Conservation (phyloP, 2,113 vertebrate species). For the Xenopus borealis region DNA sequence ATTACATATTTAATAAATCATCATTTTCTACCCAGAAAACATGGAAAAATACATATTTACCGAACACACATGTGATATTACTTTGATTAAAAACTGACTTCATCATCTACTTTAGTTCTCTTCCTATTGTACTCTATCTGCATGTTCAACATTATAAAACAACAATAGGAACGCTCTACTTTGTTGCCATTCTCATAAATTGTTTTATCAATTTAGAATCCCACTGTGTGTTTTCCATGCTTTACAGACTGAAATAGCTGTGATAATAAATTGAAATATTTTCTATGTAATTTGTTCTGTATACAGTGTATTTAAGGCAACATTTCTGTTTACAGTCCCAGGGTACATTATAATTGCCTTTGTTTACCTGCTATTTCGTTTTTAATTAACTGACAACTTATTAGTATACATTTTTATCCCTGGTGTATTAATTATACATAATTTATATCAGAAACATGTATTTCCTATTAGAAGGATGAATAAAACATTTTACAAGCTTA, state of each 20-base stretch:
- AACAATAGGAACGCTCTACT: too few relatives aligned
- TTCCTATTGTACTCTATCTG: too few relatives aligned
- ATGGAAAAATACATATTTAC: too few relatives aligned
- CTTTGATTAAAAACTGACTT: too few relatives aligned
- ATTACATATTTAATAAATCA: too few relatives aligned
- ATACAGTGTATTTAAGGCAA: slow-evolving; percentile 68
- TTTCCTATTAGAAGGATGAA: slow-evolving; percentile 73
- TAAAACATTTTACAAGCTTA: slow-evolving; percentile 78
- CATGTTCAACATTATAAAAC: too few relatives aligned
- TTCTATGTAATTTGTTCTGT: slow-evolving; percentile 56
- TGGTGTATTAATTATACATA: slow-evolving; percentile 78
- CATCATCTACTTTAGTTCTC: too few relatives aligned
- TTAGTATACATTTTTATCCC: slow-evolving; percentile 76
- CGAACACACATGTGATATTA: too few relatives aligned
- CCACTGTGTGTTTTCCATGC: slow-evolving; percentile 45
- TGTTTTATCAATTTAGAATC: slow-evolving; percentile 34
- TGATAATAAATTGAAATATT: slow-evolving; percentile 56
- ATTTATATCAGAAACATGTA: slow-evolving; percentile 79
- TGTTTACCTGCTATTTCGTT: slow-evolving; percentile 76
- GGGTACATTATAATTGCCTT: slow-evolving; percentile 75
- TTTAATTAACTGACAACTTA: slow-evolving; percentile 79
- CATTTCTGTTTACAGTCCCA: slow-evolving; percentile 75
- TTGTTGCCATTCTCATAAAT: neutral
- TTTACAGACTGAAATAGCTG: slow-evolving; percentile 43
- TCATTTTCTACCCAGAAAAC: too few relatives aligned